These are phyloP conservation scores for Drosophila athabasca DNA, from an alignment of 1,140 invertebrate species.

Conservation along the genomic window DNA sequence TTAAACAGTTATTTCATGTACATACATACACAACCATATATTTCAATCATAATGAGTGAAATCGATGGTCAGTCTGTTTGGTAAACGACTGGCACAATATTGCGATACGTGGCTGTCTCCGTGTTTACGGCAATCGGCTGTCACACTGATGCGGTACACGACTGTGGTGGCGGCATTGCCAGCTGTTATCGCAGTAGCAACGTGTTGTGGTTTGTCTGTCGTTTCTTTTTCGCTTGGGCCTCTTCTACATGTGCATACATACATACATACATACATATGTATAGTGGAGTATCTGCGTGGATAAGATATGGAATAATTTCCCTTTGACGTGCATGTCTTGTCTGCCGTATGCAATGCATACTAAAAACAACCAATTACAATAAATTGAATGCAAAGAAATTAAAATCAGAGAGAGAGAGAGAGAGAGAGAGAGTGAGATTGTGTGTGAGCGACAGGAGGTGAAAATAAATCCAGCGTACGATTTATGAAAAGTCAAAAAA, in stretches of 20 bases:
- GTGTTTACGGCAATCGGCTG: constrained; percentile 2
- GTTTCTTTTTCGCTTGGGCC: constrained; percentile 1
- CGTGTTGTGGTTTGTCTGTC: constrained; percentile 38
- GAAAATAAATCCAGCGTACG: too few species aligned
- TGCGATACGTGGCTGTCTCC: background rate
- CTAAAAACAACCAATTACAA: constrained; percentile 1
- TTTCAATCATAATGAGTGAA: too few species aligned
- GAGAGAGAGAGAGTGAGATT: too few species aligned
- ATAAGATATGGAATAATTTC: constrained; percentile 17
- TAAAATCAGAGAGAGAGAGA: too few species aligned
- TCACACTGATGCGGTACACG: background rate
- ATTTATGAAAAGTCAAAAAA: too few species aligned
- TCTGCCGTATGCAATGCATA: background rate
- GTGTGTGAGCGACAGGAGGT: too few species aligned
- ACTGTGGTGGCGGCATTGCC: constrained; percentile 40
- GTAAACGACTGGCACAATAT: constrained; percentile 2
- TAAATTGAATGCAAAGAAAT: too few species aligned
- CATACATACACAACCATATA: too few species aligned
- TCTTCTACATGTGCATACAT: too few species aligned
- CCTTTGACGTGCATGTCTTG: constrained; percentile 10
- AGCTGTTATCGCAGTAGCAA: constrained; percentile 41
- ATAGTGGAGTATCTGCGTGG: constrained; percentile 6
- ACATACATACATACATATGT: too few species aligned
- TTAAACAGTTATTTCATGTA: too few species aligned
- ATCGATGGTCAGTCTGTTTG: constrained; percentile 7